A percentile compares a stretch with the other conserved stretches of the same genome.
These are phyloP conservation scores for Zoanthus solanderi DNA, from an alignment of 92 coral and sea anemone species.

Conservation along the genomic window DNA sequence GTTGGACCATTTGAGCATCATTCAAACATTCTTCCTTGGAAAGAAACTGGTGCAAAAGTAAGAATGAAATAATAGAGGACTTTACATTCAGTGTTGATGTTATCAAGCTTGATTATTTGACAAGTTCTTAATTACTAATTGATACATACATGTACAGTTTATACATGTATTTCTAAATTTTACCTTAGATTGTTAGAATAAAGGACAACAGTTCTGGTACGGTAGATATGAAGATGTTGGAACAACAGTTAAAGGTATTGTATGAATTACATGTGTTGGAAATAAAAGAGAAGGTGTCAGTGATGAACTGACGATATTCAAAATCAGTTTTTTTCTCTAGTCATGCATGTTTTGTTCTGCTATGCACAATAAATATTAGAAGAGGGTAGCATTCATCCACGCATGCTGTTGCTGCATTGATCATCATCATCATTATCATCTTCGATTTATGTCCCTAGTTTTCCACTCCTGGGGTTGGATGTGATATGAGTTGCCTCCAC, in stretches of 20 bases:
- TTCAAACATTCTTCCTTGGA: conserved; percentile 85
- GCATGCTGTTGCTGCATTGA: too few species aligned
- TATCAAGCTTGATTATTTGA: too few species aligned
- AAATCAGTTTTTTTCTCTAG: neutral
- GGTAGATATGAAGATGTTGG: conserved; percentile 74
- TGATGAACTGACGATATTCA: neutral
- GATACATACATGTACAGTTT: neutral
- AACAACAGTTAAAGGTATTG: conserved; percentile 66
- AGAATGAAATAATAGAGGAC: neutral
- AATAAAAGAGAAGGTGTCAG: neutral
- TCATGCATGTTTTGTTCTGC: too few species aligned
- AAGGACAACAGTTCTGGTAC: conserved; percentile 75
- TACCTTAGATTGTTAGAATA: conserved; percentile 73
- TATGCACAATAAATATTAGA: too few species aligned
- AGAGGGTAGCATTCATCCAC: too few species aligned
- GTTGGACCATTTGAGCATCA: conserved; percentile 90
- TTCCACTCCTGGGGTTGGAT: too few species aligned
- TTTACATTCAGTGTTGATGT: neutral
- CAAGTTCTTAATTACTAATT: too few species aligned
- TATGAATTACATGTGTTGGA: neutral
- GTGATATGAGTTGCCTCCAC: too few species aligned
- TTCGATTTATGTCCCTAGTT: too few species aligned
- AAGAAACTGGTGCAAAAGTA: conserved; percentile 80
- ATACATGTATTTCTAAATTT: neutral
- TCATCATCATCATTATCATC: too few species aligned